phyloP scores from a whole-genome alignment of 2,888 invertebrate genomes.

The Tiliacea citrago region DNA sequence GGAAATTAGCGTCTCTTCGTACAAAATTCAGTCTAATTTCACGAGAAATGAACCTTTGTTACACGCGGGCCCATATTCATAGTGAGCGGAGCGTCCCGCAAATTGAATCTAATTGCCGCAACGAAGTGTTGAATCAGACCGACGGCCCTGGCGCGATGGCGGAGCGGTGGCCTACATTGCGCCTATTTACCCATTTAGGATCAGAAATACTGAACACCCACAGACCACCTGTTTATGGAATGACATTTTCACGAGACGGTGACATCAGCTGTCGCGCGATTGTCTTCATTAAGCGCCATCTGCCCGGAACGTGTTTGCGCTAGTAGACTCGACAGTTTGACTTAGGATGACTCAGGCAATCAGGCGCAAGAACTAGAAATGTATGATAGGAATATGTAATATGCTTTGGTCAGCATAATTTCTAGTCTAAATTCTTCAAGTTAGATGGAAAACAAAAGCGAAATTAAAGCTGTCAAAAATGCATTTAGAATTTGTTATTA shows the following conservation, averaged over 20 bases:
- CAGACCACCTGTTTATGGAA: conserved; percentile 85
- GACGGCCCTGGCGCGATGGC: conserved; percentile 73
- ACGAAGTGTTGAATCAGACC: conserved; percentile 90
- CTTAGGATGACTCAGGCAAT: conserved; percentile 43
- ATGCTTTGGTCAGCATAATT: neutral
- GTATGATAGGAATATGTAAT: neutral
- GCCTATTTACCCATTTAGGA: conserved; percentile 88
- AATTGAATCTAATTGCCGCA: conserved; percentile 90
- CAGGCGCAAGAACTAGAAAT: neutral
- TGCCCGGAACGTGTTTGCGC: conserved; percentile 59
- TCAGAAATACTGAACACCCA: conserved; percentile 83
- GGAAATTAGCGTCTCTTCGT: conserved; percentile 71
- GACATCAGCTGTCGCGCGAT: conserved; percentile 76
- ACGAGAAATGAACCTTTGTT: conserved; percentile 84
- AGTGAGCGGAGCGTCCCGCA: conserved; percentile 81
- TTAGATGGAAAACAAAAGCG: neutral
- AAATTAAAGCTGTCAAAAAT: neutral
- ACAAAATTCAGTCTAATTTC: conserved; percentile 77
- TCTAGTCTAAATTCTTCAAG: conserved; percentile 2
- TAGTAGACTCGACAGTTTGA: conserved; percentile 59
- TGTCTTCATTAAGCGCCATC: conserved; percentile 64
- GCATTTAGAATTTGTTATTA: neutral
- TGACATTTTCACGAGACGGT: conserved; percentile 74
- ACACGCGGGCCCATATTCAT: conserved; percentile 81
- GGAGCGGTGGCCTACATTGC: conserved; percentile 86